Evolutionary conservation across 2,888 invertebrate species (phyloP).

Genomic region (Panzeria rudis): DNA sequence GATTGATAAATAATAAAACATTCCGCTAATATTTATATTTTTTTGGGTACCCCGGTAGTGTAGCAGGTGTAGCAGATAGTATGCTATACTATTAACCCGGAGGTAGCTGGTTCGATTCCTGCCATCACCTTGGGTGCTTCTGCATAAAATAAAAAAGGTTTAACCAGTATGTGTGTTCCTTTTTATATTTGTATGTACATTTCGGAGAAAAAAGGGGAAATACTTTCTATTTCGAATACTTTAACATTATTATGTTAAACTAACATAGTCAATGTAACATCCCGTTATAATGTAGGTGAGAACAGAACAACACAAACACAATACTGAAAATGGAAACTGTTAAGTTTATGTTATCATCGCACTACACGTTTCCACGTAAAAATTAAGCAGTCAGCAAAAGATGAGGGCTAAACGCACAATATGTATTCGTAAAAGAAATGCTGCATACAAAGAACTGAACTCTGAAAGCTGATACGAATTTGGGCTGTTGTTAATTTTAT

Average conservation of each 20-base stretch:
- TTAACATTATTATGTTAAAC: conserved; percentile 24
- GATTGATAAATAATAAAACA: too few species aligned
- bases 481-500: conserved; percentile 42
- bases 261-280: conserved; percentile 41
- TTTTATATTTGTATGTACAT: too few species aligned
- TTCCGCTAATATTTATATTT: too few species aligned
- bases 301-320: not conserved
- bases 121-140: too few species aligned
- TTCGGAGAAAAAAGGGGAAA: conserved; percentile 61
- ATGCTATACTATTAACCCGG: too few species aligned
- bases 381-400: conserved; percentile 16
- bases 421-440: not conserved
- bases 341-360: conserved; percentile 30
- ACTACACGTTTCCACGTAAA: not conserved
- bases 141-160: too few species aligned
- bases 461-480: conserved; percentile 28
- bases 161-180: too few species aligned
- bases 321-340: conserved; percentile 14
- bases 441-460: not conserved
- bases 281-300: not conserved
- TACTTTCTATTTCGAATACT: conserved; percentile 12
- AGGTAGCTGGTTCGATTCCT: too few species aligned
- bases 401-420: conserved; percentile 61
- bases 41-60: too few species aligned
- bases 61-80: too few species aligned